Evolutionary conservation across 2,888 invertebrate genomes (phyloP), one percentile per base, ranked within the genome.

Genomic region (Podotricha telesiphe): DNA sequence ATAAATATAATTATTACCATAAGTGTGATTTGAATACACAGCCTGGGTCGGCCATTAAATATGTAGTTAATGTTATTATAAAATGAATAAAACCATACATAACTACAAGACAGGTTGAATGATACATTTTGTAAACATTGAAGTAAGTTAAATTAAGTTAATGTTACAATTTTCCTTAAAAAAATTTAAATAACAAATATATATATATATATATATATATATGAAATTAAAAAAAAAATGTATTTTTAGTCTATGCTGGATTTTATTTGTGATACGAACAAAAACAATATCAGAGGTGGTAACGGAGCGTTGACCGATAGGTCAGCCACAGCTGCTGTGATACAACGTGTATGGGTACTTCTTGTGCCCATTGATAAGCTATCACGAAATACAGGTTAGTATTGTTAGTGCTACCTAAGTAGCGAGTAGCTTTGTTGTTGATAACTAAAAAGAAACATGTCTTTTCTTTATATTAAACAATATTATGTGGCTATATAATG

Each of bases 321-420:
- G 73, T 62, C 62, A 62, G 51, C 73, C 76, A 79, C 76, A 78
- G 78, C 77, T 50, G 65, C 63, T 70, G 70, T 70, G 73, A 70
- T 73, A 71, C 70, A 59, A 74, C 73, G 58, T 68, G 74, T 75
- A 76, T 71, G 75, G 78, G 78, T 80, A 80, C 55, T 71, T 68
- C 65, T 73, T 74, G 73, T 70, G 56, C 61, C 66, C 67, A 71
- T 69, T 70, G 74, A 74, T 74, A 74, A 73, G 70, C 67, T 73
- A 72, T 74, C 71, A 65, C 28, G 53, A 56, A 67, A 67, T 65
- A 67, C 69, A 72, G 74, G 70, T 72, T 67, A 72, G 51, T 58
- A 56, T 62, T 62, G 42, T 59, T 59, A 58, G 55, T 65, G 61
- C 45, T 53, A 28, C 63, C 51, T 62, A 28, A 45, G 53, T 45